Evolutionary conservation across 37 sponge, comb jelly and placozoan species (phyloP), one percentile per base, ranked within the genome.

Genomic region (Amphimedon queenslandica): DNA sequence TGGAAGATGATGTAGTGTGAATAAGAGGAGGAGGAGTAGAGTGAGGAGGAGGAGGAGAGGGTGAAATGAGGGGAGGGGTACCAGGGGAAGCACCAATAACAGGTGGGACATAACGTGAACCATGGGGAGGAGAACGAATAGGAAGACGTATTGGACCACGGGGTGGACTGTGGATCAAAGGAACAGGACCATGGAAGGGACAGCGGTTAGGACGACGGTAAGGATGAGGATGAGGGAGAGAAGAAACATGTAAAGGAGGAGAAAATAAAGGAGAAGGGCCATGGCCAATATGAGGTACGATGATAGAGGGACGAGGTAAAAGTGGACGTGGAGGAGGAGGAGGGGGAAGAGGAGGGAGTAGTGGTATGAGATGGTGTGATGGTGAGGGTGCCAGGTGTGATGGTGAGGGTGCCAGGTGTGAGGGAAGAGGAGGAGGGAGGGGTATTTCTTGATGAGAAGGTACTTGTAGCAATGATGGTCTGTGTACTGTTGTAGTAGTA

Each of bases 1-100:
- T 18, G 1, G 57, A 0, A 23, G 16, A 11, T 77, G 39, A 43
- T 66, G 39, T 35, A 64, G 66, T 58, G 42, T 6, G 37, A 74
- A 51, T 75, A 63, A 2, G 73, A 65, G 65, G 64, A 35, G 35
- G 67, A 75, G 23, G 82, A 16, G 61, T 25, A 28, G n/a, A 39
- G 60, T 24, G 68, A 66, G 40, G 63, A 20, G 34, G 69, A 36
- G 32, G 51, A 37, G 30, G 68, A 73, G 28, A 43, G 38, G 2
- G 41, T 24, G 41, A 42, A 71, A 32, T 74, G 55, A 36, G 69
- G 27, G 64, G 35, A 32, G 66, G 64, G 24, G 43, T 68, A 71
- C 27, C 16, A 28, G 63, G 24, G 16, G 35, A 10, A 63, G 68
- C 13, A 47, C 13, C 13, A 47, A 13, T 8, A 13, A 47, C 13